Base-by-base conservation (phyloP, 2,797 vertebrate species). In the Rachycentron canadum region DNA sequence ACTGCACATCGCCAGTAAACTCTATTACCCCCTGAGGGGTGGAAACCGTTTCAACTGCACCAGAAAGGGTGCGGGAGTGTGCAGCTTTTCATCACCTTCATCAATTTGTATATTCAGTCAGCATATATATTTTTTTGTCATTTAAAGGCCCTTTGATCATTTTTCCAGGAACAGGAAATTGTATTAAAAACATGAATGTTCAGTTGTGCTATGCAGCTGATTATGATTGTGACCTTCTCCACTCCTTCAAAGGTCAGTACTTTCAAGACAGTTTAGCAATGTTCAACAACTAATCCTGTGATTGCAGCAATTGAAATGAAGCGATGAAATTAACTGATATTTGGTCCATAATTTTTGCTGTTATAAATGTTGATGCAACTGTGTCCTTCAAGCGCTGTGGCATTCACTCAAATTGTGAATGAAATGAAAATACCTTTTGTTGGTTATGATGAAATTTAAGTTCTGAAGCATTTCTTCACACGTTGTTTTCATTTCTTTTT, bases 1-100 rank as follows among this genome's bases (percentile, higher is more conserved):
- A 38, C 61, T 13, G 55, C 0, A 66, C 56, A 43, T 60, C 62
- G 23, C 43, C 43, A 13, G 47, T 50, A 53, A 76, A 81, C 72
- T 85, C 73, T 75, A 76, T 84, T 69, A 79, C 70, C 16, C 26
- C 43, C 19, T 14, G 12, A 67, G 53, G 56, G 36, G 65, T 23
- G 41, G 53, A 55, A 40, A n/a, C 43, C 58, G 59, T 52, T 59
- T 69, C 58, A 21, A 25, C 41, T 32, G n/a, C 36, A 40, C 25
- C 55, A 8, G 38, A 21, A 9, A 38, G 1, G 43, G 36, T 7
- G 3, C 58, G 53, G 9, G 30, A 52, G 69, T 4, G 28, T 41
- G 16, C 17, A 57, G 11, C 16, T 32, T 68, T 52, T 28, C 38
- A 43, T 58, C 16, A 0, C 62, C 10, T 58, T 55, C 36, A 68